These are phyloP conservation scores for Scolanthus callimorphus DNA, from an alignment of 92 coral and sea anemone species.

Conservation along the genomic window DNA sequence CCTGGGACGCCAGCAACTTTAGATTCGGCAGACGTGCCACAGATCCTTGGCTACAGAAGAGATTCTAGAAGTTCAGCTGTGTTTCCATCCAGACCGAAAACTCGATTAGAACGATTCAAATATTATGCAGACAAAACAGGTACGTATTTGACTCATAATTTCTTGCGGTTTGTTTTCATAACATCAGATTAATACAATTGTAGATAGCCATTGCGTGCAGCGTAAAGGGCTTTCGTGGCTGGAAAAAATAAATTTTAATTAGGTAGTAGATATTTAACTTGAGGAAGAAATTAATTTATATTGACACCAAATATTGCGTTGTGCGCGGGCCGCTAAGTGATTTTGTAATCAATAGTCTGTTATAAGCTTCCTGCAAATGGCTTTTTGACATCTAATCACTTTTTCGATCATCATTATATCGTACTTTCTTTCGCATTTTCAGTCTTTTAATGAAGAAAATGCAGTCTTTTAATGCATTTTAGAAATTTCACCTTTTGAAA, in stretches of 20 bases:
- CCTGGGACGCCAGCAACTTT: not conserved
- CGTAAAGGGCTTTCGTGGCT: not conserved
- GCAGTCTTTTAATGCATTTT: no score
- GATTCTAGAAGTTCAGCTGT: constrained; percentile 20
- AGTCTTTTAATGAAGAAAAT: no score
- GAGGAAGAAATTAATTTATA: not conserved
- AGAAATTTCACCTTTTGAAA: no score
- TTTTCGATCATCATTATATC: no score
- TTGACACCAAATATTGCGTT: not conserved
- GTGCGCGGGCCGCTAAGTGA: not conserved
- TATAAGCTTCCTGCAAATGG: no score
- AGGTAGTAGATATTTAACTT: no score
- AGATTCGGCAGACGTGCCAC: constrained; percentile 6
- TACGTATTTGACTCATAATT: no score
- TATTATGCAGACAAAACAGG: constrained; percentile 53
- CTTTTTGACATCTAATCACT: no score
- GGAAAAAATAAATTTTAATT: not conserved
- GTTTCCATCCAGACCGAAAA: constrained; percentile 44
- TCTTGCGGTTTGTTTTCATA: no score
- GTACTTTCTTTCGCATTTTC: no score
- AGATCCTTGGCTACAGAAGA: constrained; percentile 20
- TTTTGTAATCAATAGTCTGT: not conserved
- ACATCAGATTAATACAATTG: no score
- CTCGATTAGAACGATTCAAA: constrained; percentile 88
- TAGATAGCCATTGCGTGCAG: no score